These are phyloP conservation scores for Siniperca scherzeri DNA, from an alignment of 2,797 vertebrate species.

Conservation along the genomic window DNA sequence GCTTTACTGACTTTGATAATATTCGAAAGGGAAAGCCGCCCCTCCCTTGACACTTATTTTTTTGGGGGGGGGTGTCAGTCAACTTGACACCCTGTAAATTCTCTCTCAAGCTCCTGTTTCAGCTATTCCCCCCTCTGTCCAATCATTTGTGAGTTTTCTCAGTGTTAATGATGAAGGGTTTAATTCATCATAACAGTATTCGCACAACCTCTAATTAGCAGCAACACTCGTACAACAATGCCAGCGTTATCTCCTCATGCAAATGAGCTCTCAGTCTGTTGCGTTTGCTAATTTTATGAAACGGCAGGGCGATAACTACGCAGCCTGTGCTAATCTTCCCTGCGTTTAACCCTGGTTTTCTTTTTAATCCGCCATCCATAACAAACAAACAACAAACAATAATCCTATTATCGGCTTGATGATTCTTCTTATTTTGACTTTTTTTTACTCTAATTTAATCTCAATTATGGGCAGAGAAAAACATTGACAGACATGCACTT, in stretches of 20 bases:
- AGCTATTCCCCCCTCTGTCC: conserved; percentile 70
- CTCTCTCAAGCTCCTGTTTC: conserved; percentile 76
- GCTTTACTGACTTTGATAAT: conserved; percentile 77
- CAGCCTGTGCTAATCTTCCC: conserved; percentile 83
- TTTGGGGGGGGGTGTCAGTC: conserved; percentile 70
- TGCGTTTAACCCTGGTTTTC: conserved; percentile 85
- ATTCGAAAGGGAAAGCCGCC: conserved; percentile 64
- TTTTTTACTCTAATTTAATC: conserved; percentile 78
- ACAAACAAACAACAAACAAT: conserved; percentile 88
- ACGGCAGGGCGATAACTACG: conserved; percentile 83
- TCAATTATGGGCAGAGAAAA: conserved; percentile 73
- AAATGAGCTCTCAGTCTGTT: conserved; percentile 87
- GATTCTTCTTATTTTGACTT: conserved; percentile 77
- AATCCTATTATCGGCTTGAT: conserved; percentile 85
- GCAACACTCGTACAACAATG: conserved; percentile 87
- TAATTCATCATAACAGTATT: conserved; percentile 88
- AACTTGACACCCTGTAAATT: conserved; percentile 83
- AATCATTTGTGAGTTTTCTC: conserved; percentile 84
- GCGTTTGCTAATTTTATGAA: conserved; percentile 86
- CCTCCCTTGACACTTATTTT: conserved; percentile 62
- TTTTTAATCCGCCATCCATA: conserved; percentile 86
- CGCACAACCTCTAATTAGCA: conserved; percentile 87
- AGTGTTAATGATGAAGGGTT: conserved; percentile 88
- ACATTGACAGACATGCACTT: conserved; percentile 65
- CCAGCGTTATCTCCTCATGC: conserved; percentile 85